Evolutionary conservation across 2,113 vertebrate genomes (phyloP), one percentile per base, ranked within the genome.

Genomic region (Ciconia stormi): DNA sequence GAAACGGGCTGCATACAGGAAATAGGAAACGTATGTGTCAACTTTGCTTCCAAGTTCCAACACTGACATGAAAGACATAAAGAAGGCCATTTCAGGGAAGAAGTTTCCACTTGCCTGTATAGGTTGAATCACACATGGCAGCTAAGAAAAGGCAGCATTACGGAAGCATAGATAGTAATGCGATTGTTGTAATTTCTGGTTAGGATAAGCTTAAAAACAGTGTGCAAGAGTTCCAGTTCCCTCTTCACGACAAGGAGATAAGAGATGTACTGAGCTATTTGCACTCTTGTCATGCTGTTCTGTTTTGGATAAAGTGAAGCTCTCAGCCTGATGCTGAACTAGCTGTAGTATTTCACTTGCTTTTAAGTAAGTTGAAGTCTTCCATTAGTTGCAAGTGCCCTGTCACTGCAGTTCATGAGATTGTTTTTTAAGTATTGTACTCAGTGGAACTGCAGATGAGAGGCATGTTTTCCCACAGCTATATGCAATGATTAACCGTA

Each of bases 1-100:
- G 90, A 93, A 94, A 94, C 7, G 10, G 52, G 61, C 58, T 85
- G 67, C 93, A 49, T 85, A 53, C 58, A 88, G 82, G 87, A 96
- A 97, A 97, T 92, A 94, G 90, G 87, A 96, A 96, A 88, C 62
- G 74, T 82, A 81, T 79, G 87, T 96, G 88, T 38, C 55, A 77
- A 34, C 59, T 97, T 96, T 74, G 50, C 69, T 93, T 97, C 94
- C 85, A 90, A 91, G 95, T 87, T 89, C 63, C 72, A 82, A 13
- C 46, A 53, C 59, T 91, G 76, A 86, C 46, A 55, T 81, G 81
- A 78, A 94, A 73, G 56, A 82, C n/a, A 27, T 65, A 84, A 94
- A 5, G 62, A 86, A 86, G 47, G 67, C 71, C 49, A 29, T 89
- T 90, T 78, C 16, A 50, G 44, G 71, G 76, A 80, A 89, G 20